Evolutionary conservation across 1,140 invertebrate species (phyloP).

Genomic region (Apocrypta bakeri): DNA sequence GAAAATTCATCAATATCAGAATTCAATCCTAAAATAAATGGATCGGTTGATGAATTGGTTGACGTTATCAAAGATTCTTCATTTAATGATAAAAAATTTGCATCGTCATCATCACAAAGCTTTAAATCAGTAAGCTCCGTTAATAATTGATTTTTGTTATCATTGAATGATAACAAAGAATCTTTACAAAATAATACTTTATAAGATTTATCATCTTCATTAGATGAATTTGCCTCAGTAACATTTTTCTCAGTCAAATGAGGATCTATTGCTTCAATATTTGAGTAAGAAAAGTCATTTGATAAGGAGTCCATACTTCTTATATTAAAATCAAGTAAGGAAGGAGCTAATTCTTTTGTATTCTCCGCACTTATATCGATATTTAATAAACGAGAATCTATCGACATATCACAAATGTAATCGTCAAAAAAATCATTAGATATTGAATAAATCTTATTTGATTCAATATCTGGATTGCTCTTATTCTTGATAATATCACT

Average conservation of each 20-base stretch:
- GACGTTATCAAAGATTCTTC: conserved; percentile 31
- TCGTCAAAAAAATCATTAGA: conserved; percentile 51
- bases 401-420: conserved; percentile 49
- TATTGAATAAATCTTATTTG: conserved; percentile 45
- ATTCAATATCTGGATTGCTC: conserved; percentile 47
- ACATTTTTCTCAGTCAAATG: conserved; percentile 51
- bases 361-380: conserved; percentile 36
- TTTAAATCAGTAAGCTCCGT: conserved; percentile 30
- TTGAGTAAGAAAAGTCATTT: conserved; percentile 54
- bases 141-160: conserved; percentile 30
- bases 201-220: conserved; percentile 17
- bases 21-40: conserved; percentile 30
- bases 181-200: conserved; percentile 32
- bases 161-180: conserved; percentile 19
- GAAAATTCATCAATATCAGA: conserved; percentile 35
- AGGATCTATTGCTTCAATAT: conserved; percentile 54
- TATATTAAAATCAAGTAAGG: conserved; percentile 56
- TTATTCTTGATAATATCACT: conserved; percentile 43
- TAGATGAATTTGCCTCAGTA: conserved; percentile 15
- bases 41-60: background rate
- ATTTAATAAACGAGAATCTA: conserved; percentile 23
- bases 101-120: conserved; percentile 21
- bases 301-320: conserved; percentile 52
- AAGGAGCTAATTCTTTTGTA: conserved; percentile 49
- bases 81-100: conserved; percentile 5